phyloP scores from a whole-genome alignment of 2,888 invertebrate species.

The Tetragnatha montana region DNA sequence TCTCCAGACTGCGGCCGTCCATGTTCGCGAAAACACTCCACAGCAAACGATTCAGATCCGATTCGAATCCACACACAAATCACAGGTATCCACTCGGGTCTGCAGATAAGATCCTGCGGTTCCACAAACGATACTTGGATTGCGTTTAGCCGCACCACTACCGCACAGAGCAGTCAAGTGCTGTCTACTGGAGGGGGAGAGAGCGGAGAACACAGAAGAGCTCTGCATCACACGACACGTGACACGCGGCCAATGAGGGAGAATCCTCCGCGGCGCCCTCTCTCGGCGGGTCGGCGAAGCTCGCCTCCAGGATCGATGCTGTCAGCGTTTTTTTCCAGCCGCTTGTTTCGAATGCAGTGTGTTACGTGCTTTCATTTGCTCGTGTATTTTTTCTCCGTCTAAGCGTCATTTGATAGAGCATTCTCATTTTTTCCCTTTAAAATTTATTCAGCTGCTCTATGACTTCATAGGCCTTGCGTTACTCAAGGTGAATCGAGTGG shows the following conservation, averaged over 20 bases:
- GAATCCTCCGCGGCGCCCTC: conserved; percentile 37
- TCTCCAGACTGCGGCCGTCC: not conserved
- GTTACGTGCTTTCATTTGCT: not conserved
- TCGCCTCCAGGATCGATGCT: conserved; percentile 3
- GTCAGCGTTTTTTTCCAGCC: not conserved
- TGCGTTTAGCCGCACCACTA: not conserved
- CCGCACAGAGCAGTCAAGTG: conserved; percentile 46
- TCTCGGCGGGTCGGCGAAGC: conserved; percentile 14
- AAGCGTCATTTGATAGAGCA: conserved; percentile 43
- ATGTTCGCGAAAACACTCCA: not conserved
- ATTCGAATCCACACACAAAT: not conserved
- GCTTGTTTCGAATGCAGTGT: not conserved
- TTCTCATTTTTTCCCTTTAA: conserved; percentile 13
- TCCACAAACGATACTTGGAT: not conserved
- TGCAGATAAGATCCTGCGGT: not conserved
- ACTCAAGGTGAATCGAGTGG: too few relatives aligned
- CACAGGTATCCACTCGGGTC: conserved; percentile 31
- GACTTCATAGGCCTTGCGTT: not conserved
- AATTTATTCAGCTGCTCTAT: not conserved
- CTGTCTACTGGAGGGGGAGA: conserved; percentile 55
- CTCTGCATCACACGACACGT: conserved; percentile 65
- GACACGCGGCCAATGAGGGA: conserved; percentile 30
- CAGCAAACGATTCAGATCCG: not conserved
- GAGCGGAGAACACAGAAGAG: conserved; percentile 42
- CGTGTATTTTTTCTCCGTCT: conserved; percentile 3